phyloP scores from a whole-genome alignment of 2,113 vertebrate genomes.

The Solenodon paradoxus region DNA sequence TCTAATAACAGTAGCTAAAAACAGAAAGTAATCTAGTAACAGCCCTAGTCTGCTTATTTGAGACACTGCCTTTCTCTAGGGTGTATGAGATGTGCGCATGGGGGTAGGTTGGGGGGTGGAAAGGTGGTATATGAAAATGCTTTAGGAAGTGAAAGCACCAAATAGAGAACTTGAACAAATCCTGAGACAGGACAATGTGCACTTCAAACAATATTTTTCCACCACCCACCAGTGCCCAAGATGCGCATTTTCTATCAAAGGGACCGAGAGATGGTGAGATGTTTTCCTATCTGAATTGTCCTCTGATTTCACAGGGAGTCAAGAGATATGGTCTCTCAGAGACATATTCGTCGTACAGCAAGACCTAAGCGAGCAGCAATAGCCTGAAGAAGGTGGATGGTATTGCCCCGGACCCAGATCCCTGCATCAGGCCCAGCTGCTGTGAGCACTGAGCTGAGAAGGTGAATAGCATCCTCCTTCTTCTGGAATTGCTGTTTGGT shows the following conservation, averaged over 20 bases:
- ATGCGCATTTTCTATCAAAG: not conserved
- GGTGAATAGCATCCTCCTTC: not conserved
- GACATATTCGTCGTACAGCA: not conserved
- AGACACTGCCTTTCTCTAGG: not conserved
- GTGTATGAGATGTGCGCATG: accelerated
- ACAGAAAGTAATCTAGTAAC: not conserved
- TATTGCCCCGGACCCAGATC: not conserved
- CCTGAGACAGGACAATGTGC: not conserved
- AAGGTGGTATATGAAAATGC: not conserved
- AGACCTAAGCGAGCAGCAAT: not conserved
- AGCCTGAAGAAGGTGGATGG: not conserved
- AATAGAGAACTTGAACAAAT: not conserved
- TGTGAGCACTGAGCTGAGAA: not conserved
- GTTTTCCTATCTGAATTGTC: not conserved
- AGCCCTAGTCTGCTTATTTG: not conserved
- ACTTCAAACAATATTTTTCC: not conserved
- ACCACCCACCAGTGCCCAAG: not conserved
- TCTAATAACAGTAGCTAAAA: not conserved
- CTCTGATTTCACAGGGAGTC: not conserved
- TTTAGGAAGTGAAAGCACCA: not conserved
- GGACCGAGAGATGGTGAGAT: not conserved
- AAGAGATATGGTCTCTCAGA: not conserved
- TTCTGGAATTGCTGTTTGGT: not conserved
- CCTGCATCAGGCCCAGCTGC: not conserved
- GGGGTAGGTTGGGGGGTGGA: not conserved